A percentile compares a stretch with the other conserved stretches of the same genome.
These are phyloP conservation scores for Acholoe squamosa DNA, from an alignment of 2,888 invertebrate genomes.

Conservation along the genomic window DNA sequence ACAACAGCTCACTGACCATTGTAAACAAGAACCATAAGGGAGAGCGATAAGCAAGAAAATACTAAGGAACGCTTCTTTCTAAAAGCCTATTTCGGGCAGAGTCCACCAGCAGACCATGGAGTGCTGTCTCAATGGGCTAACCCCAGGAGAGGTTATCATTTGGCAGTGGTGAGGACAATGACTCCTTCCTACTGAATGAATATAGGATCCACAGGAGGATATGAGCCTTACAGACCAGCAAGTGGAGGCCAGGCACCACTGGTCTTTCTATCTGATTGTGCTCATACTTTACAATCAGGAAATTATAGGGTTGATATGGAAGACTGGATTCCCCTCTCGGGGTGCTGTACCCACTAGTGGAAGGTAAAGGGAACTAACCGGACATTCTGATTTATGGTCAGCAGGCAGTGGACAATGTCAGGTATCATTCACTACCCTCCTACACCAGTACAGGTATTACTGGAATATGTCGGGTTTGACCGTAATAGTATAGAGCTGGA, in stretches of 20 bases:
- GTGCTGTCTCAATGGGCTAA: background rate
- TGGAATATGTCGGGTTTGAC: background rate
- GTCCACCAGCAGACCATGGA: background rate
- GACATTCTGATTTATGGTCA: background rate
- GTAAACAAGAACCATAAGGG: too few species aligned
- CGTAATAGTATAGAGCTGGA: too few species aligned
- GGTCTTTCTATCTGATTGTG: constrained; percentile 13
- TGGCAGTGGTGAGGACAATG: background rate
- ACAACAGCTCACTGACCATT: too few species aligned
- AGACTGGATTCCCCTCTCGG: background rate
- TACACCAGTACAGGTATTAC: background rate
- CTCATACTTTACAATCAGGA: constrained; percentile 29
- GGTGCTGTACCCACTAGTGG: background rate
- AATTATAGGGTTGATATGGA: background rate
- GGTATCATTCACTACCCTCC: constrained; percentile 4
- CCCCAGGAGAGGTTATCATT: background rate
- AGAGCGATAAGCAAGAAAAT: too few species aligned
- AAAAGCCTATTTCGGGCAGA: background rate
- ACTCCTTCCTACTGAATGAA: background rate
- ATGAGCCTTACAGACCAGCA: background rate
- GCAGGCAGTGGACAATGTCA: background rate
- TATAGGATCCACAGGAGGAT: background rate
- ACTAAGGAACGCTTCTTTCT: too few species aligned
- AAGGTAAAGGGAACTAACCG: background rate
- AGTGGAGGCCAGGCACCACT: background rate